Percentiles rank a stretch among this genome's conserved stretches.
Conservation (phyloP, 2,888 invertebrate genomes). For the Ectemnius continuus region DNA sequence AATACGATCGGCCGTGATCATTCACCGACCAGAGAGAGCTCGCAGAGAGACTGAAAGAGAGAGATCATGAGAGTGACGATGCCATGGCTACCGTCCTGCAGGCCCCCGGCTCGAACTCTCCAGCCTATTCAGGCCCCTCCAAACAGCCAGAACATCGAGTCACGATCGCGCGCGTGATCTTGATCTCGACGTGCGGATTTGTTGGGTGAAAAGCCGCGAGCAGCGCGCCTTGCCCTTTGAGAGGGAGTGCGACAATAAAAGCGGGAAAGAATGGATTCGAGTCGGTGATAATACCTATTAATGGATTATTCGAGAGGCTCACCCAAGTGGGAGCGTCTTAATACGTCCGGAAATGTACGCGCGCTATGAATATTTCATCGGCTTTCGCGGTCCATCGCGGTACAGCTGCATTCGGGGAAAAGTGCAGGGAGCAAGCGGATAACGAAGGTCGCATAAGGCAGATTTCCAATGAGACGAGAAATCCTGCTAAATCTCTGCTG, state of each 20-base stretch:
- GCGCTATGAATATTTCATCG: constrained; percentile 4
- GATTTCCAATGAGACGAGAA: no score
- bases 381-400: no score
- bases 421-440: background rate
- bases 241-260: constrained; percentile 26
- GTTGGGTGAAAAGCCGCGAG: constrained; percentile 30
- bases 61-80: constrained; percentile 54
- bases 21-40: constrained; percentile 50
- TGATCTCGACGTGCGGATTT: constrained; percentile 65
- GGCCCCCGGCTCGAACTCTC: constrained; percentile 52
- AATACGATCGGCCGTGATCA: constrained; percentile 65
- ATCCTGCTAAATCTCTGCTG: no score
- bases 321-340: background rate
- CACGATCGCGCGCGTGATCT: constrained; percentile 70
- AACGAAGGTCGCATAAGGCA: no score
- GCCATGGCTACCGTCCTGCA: constrained; percentile 57
- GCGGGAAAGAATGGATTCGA: background rate
- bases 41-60: no score
- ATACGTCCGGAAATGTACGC: background rate
- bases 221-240: constrained; percentile 7
- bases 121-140: constrained; percentile 54
- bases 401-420: background rate
- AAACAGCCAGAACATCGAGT: constrained; percentile 33
- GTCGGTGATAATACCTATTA: background rate
- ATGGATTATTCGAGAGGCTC: background rate